Conservation (phyloP, 2,888 invertebrate genomes). For the Scaptomyza caliginosa region DNA sequence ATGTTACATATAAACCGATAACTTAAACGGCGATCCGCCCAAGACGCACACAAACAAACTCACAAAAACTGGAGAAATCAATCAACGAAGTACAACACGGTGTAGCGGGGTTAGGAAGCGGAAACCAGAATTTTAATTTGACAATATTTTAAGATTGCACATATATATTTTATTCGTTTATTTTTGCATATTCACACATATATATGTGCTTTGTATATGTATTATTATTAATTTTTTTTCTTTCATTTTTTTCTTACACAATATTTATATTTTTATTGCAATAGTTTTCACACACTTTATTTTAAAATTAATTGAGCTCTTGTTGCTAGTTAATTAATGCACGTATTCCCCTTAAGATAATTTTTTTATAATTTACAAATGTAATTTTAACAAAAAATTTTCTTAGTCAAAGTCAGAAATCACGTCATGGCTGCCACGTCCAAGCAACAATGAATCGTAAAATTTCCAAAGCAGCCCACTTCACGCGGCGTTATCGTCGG, state of each 20-base stretch:
- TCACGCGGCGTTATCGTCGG: slow-evolving; percentile 62
- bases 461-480: slow-evolving; percentile 72
- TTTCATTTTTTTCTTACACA: slow-evolving; percentile 69
- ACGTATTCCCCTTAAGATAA: slow-evolving; percentile 71
- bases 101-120: slow-evolving; percentile 46
- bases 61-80: slow-evolving; percentile 70
- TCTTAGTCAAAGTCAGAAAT: slow-evolving; percentile 81
- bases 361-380: slow-evolving; percentile 73
- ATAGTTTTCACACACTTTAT: slow-evolving; percentile 68
- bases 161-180: slow-evolving; percentile 37
- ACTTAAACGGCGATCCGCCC: slow-evolving; percentile 48
- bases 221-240: slow-evolving; percentile 40
- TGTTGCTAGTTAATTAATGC: slow-evolving; percentile 63
- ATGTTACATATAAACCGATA: slow-evolving; percentile 36
- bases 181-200: slow-evolving; percentile 33
- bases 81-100: slow-evolving; percentile 60
- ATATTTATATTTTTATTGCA: slow-evolving; percentile 55
- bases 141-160: slow-evolving; percentile 63
- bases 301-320: slow-evolving; percentile 69
- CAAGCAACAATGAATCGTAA: slow-evolving; percentile 84
- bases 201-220: slow-evolving; percentile 34
- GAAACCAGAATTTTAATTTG: slow-evolving; percentile 53
- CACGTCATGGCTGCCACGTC: slow-evolving; percentile 84
- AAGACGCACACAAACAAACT: slow-evolving; percentile 36
- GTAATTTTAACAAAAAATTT: slow-evolving; percentile 75